A percentile compares a stretch with the other conserved stretches of the same genome.
These are phyloP conservation scores for Etheostoma spectabile DNA, from an alignment of 2,113 vertebrate genomes.

Conservation along the genomic window DNA sequence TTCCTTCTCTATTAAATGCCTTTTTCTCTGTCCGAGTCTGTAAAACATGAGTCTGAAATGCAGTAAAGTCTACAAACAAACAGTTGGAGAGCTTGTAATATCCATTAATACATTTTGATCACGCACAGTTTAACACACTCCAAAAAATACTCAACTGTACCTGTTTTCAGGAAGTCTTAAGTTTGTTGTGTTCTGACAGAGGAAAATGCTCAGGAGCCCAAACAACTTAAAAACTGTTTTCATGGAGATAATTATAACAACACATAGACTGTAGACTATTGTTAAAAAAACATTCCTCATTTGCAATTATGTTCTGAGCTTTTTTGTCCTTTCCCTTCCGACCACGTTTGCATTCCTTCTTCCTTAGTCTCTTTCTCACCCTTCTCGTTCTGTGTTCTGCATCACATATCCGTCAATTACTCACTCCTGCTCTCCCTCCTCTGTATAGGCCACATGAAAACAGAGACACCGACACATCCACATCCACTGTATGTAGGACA, in stretches of 20 bases:
- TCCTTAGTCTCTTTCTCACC: conserved; percentile 65
- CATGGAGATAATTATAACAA: conserved; percentile 50
- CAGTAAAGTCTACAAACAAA: conserved; percentile 22
- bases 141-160: conserved; percentile 13
- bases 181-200: conserved; percentile 20
- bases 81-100: conserved; percentile 28
- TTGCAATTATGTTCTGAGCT: conserved; percentile 36
- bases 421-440: conserved; percentile 34
- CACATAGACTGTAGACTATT: conserved; percentile 21
- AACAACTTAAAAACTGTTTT: conserved; percentile 47
- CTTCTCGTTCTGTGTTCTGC: conserved; percentile 65
- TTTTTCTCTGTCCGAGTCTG: conserved; percentile 16
- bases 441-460: conserved; percentile 26
- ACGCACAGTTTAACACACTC: conserved; percentile 32
- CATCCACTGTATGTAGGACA: conserved; percentile 18
- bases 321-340: conserved; percentile 50
- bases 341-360: conserved; percentile 72
- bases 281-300: conserved; percentile 45
- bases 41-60: conserved; percentile 31
- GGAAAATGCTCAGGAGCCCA: conserved; percentile 3
- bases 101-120: conserved; percentile 36
- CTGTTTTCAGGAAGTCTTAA: conserved; percentile 6
- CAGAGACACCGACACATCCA: conserved; percentile 21
- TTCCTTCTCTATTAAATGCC: conserved; percentile 10
- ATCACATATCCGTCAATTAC: conserved; percentile 57